Percentiles rank a stretch among this genome's conserved stretches.
Evolutionary conservation across 2,888 invertebrate species (phyloP).

Genomic region (Tillus elongatus): DNA sequence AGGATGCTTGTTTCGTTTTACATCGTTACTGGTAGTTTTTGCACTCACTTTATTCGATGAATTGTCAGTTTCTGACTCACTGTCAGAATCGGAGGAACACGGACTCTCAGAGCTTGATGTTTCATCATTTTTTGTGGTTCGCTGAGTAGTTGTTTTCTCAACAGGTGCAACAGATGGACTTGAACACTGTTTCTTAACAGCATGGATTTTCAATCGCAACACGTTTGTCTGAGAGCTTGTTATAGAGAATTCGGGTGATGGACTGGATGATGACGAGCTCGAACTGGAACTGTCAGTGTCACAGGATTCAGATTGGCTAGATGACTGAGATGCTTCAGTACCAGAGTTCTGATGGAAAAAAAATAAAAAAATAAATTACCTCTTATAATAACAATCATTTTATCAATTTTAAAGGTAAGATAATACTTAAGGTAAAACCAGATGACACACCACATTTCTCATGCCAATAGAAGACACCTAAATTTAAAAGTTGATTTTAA

Average conservation of each 20-base stretch:
- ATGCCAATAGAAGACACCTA: no score
- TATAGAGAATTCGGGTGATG: constrained; percentile 51
- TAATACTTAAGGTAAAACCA: no score
- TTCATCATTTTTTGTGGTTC: constrained; percentile 38
- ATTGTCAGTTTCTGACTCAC: constrained; percentile 35
- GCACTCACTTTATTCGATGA: constrained; percentile 8
- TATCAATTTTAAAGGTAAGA: no score
- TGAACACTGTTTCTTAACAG: constrained; percentile 46
- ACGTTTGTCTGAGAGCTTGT: constrained; percentile 53
- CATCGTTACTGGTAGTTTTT: constrained; percentile 9
- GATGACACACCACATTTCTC: no score
- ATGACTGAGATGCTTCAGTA: constrained; percentile 40
- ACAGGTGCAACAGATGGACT: constrained; percentile 38
- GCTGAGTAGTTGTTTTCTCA: constrained; percentile 33
- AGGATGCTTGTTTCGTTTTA: no score
- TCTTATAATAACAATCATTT: no score
- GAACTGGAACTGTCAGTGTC: constrained; percentile 39
- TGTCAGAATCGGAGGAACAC: constrained; percentile 44
- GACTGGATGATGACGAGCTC: constrained; percentile 36
- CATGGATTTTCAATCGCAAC: constrained; percentile 52
- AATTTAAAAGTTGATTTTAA: no score
- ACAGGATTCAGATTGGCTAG: constrained; percentile 39
- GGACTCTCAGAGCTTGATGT: constrained; percentile 44
- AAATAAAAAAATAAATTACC: constrained; percentile 17
- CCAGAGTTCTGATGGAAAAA: constrained; percentile 41